A percentile compares a stretch with the other conserved stretches of the same genome.
Conservation (phyloP, 2,113 vertebrate genomes). For the Heteronetta atricapilla region DNA sequence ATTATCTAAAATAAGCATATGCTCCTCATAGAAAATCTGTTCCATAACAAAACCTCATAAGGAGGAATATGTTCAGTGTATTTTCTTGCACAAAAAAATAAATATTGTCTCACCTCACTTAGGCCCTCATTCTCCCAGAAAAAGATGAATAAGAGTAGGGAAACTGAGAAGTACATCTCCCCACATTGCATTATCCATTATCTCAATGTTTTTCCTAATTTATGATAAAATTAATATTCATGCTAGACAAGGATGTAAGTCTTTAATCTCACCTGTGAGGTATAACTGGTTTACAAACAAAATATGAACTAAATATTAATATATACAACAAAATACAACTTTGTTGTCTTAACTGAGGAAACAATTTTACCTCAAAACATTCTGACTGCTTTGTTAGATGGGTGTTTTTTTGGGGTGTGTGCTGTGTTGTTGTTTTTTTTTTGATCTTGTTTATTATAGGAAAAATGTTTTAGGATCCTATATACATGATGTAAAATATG, state of each 20-base stretch:
- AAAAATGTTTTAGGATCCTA: background rate
- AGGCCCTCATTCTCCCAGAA: accelerated
- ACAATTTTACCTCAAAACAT: background rate
- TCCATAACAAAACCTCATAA: background rate
- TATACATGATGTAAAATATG: background rate
- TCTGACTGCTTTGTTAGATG: background rate
- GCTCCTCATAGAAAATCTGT: background rate
- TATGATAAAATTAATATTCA: background rate
- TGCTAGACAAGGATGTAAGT: background rate
- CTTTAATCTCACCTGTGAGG: background rate
- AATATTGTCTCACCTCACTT: background rate
- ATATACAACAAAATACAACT: background rate
- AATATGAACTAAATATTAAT: background rate
- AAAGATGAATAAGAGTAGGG: background rate
- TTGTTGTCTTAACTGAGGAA: background rate
- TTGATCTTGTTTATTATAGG: background rate
- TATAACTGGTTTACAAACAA: background rate
- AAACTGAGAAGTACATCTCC: background rate
- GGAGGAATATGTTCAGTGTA: background rate
- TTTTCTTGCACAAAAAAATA: background rate
- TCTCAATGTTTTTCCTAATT: background rate
- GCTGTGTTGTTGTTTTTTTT: background rate
- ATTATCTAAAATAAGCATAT: background rate
- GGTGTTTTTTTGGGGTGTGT: too few relatives aligned
- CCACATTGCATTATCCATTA: background rate